phyloP scores from a whole-genome alignment of 2,113 vertebrate genomes.

The Cyprinodon brontotheroides region DNA sequence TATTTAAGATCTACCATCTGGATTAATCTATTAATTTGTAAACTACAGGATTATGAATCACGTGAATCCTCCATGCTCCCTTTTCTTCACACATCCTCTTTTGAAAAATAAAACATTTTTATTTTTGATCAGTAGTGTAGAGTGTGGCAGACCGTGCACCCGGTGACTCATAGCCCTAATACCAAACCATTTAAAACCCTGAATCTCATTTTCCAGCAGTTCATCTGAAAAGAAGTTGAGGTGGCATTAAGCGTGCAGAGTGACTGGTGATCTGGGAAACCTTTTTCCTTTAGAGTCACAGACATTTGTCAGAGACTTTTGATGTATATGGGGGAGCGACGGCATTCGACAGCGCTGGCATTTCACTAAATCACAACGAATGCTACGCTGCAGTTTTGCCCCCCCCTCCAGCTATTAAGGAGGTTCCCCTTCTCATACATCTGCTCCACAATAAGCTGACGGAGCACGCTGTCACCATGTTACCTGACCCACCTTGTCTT shows the following conservation, averaged over 20 bases:
- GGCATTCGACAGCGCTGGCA: slow-evolving; percentile 66
- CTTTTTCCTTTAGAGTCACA: slow-evolving; percentile 61
- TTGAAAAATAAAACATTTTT: slow-evolving; percentile 19
- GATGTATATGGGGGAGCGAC: slow-evolving; percentile 55
- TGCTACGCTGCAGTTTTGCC: slow-evolving; percentile 45
- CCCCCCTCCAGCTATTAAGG: slow-evolving; percentile 46
- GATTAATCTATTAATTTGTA: neutral
- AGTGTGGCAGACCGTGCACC: neutral
- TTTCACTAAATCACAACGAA: slow-evolving; percentile 66
- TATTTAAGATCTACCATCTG: no score
- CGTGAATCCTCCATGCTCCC: slow-evolving; percentile 1
- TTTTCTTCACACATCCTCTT: neutral
- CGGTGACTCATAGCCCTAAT: slow-evolving; percentile 44
- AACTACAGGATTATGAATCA: slow-evolving; percentile 22
- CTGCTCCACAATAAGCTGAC: slow-evolving; percentile 57
- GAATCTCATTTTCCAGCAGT: slow-evolving; percentile 45
- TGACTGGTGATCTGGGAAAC: slow-evolving; percentile 55
- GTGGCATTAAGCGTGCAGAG: slow-evolving; percentile 44
- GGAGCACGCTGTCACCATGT: slow-evolving; percentile 49
- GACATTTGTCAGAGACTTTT: slow-evolving; percentile 64
- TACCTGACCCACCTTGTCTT: slow-evolving; percentile 53
- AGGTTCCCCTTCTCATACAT: slow-evolving; percentile 57
- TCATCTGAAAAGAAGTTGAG: slow-evolving; percentile 43
- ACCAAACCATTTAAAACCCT: slow-evolving; percentile 30
- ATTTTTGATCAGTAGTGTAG: slow-evolving; percentile 21